Evolutionary conservation across 2,888 invertebrate species (phyloP), one percentile per base, ranked within the genome.

Genomic region (Metellina segmentata): DNA sequence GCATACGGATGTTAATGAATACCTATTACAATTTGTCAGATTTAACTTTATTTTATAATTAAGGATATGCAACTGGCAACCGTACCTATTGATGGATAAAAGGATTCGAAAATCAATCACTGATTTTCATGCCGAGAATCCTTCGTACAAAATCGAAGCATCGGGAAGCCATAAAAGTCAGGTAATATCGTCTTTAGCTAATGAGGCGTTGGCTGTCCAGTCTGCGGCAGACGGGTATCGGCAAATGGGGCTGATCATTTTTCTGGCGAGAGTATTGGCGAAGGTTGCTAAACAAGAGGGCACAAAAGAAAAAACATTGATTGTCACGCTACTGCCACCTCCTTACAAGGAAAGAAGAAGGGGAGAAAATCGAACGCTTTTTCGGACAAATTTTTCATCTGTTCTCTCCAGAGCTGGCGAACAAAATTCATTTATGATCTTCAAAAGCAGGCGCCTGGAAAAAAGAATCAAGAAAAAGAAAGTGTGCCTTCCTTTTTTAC

Each of bases 361-460:
- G 20, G 53, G 19, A 81, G 77, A 89, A 89, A 83, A 83, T 85
- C 89, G 78, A 88, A 88, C 61, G 48, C 52, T 70, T 52, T 82
- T 71, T 70, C 19, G 71, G 83, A 89, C 91, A 91, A 87, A 82
- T 91, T 91, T 82, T 91, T 91, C 87, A 87, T 82, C 91, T 49
- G 85, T 75, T 81, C 86, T 86, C 87, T 72, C 82, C 9, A 48
- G 61, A 81, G 71, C 90, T 69, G 52, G 52, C 61, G 87, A 87
- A 87, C 86, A 78, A 87, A 87, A 91, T 87, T 87, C 91, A 91
- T 91, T 91, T 91, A 86, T 91, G 91, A 87, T 91, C 90, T 85
- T 90, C 90, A 90, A 77, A 53, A 81, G 70, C 91, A 87, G 87
- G 87, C 82, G 82, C 77, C 87, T 83, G 78, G 78, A 75, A 86